A percentile compares a stretch with the other conserved stretches of the same genome.
Evolutionary conservation across 2,797 vertebrate species (phyloP).

Genomic region (Platyrinchus mystaceus): DNA sequence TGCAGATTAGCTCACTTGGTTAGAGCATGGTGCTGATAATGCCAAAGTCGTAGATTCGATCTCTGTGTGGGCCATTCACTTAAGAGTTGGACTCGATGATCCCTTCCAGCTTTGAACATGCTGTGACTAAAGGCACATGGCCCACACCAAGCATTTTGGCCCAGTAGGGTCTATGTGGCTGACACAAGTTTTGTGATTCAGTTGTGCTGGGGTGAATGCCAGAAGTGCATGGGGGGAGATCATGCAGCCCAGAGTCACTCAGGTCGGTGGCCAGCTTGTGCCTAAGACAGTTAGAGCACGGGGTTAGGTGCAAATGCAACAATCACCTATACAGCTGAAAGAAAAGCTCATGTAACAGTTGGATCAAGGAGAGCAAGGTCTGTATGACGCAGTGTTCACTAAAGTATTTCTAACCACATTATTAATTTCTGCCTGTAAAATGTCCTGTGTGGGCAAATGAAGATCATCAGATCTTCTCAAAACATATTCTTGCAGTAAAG

Average conservation of each 20-base stretch:
- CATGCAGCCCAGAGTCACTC: not conserved
- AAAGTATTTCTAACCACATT: not conserved
- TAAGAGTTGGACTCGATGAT: not conserved
- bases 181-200: not conserved
- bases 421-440: not conserved
- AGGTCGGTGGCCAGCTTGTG: rapidly evolving
- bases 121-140: not conserved
- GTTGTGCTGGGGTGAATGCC: rapidly evolving
- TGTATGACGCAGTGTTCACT: not conserved
- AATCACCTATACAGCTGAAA: not conserved
- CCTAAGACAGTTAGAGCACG: rapidly evolving
- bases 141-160: not conserved
- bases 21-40: not conserved
- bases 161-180: rapidly evolving
- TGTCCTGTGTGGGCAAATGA: not conserved
- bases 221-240: rapidly evolving
- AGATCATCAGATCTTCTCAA: not conserved
- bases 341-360: not conserved
- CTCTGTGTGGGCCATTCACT: not conserved
- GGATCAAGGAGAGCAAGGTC: not conserved
- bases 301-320: not conserved
- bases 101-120: not conserved
- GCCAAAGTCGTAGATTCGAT: not conserved
- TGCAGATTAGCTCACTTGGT: not conserved
- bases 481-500: not conserved